phyloP scores from a whole-genome alignment of 2,888 invertebrate genomes.

The Abscondita cerata region DNA sequence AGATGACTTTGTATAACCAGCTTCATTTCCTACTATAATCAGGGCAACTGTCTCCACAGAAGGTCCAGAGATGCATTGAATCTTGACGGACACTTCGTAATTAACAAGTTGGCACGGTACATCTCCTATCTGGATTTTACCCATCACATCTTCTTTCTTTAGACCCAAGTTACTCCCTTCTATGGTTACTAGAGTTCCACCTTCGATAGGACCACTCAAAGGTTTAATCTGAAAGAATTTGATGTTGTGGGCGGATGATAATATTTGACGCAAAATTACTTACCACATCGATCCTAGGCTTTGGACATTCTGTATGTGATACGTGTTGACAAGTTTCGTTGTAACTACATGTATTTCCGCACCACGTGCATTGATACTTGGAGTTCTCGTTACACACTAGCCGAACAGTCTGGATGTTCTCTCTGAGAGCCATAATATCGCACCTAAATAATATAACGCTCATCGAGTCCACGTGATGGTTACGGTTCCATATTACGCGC shows the following conservation, averaged over 20 bases:
- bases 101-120: slow-evolving; percentile 87
- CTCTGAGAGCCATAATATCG: slow-evolving; percentile 90
- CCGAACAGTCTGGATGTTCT: slow-evolving; percentile 95
- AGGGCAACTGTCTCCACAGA: slow-evolving; percentile 81
- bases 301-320: slow-evolving; percentile 85
- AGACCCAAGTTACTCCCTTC: slow-evolving; percentile 96
- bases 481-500: slow-evolving; percentile 91
- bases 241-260: background rate
- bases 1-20: slow-evolving; percentile 88
- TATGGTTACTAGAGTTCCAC: slow-evolving; percentile 94
- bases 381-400: slow-evolving; percentile 91
- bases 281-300: slow-evolving; percentile 89
- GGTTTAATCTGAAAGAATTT: slow-evolving; percentile 78
- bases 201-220: slow-evolving; percentile 94
- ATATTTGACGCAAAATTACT: slow-evolving; percentile 39
- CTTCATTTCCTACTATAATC: slow-evolving; percentile 88
- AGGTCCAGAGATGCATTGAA: slow-evolving; percentile 88
- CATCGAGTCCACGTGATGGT: slow-evolving; percentile 90
- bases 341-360: slow-evolving; percentile 86
- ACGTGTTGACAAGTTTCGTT: slow-evolving; percentile 83
- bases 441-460: slow-evolving; percentile 95
- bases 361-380: slow-evolving; percentile 96
- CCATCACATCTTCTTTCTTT: slow-evolving; percentile 89
- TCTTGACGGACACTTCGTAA: slow-evolving; percentile 93
- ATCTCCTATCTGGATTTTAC: slow-evolving; percentile 90